A percentile compares a stretch with the other conserved stretches of the same genome.
These are phyloP conservation scores for Penaeus japonicus DNA, from an alignment of 1,140 invertebrate genomes.

Conservation along the genomic window DNA sequence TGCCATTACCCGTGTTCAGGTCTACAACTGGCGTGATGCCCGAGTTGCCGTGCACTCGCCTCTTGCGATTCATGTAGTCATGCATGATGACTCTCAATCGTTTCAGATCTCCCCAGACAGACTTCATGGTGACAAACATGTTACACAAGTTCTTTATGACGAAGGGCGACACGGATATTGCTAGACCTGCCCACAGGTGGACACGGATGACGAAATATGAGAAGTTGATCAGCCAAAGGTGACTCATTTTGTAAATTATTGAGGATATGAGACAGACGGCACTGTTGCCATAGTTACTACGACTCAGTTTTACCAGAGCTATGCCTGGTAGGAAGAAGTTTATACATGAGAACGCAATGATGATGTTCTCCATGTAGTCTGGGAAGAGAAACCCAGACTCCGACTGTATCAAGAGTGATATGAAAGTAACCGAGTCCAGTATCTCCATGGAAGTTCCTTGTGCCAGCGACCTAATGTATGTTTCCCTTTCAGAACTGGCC, in stretches of 20 bases:
- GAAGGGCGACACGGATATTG: slow-evolving; percentile 25
- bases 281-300: slow-evolving; percentile 23
- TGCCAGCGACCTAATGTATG: slow-evolving; percentile 16
- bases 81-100: background rate
- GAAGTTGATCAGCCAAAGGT: slow-evolving; percentile 40
- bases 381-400: slow-evolving; percentile 6
- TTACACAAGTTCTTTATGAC: slow-evolving; percentile 38
- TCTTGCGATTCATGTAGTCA: background rate
- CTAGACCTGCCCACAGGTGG: slow-evolving; percentile 38
- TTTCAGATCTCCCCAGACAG: background rate
- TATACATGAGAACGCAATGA: slow-evolving; percentile 17
- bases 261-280: background rate
- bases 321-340: slow-evolving; percentile 34
- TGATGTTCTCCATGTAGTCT: slow-evolving; percentile 11
- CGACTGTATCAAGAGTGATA: slow-evolving; percentile 26
- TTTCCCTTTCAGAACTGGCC: background rate
- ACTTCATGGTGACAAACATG: slow-evolving; percentile 20
- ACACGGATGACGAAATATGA: slow-evolving; percentile 33
- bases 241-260: slow-evolving; percentile 15
- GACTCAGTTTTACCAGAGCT: slow-evolving; percentile 24
- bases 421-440: slow-evolving; percentile 37
- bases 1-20: background rate
- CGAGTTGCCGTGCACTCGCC: background rate
- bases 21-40: background rate
- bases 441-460: slow-evolving; percentile 39